Conservation (phyloP, 2,797 vertebrate genomes). For the Myioborus melanocephalus region DNA sequence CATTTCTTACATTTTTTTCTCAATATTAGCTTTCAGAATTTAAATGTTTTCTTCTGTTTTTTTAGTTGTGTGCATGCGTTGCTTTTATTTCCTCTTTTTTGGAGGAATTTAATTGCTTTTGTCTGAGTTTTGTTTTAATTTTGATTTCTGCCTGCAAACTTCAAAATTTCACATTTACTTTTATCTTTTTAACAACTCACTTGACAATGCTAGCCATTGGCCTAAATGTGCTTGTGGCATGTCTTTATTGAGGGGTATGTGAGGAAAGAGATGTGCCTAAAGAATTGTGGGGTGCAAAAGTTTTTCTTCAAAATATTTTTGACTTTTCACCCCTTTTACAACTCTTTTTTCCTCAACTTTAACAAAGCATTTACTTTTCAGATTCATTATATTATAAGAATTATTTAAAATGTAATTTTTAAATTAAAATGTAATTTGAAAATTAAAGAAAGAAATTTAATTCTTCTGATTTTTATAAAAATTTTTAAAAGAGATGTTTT, state of each 20-base stretch:
- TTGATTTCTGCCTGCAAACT: background rate
- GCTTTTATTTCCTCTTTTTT: background rate
- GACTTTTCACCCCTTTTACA: background rate
- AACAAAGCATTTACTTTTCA: background rate
- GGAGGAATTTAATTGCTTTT: background rate
- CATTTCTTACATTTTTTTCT: background rate
- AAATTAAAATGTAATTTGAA: background rate
- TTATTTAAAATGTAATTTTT: background rate
- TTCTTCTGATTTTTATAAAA: background rate
- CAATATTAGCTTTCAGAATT: background rate
- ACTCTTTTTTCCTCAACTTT: background rate
- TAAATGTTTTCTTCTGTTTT: background rate
- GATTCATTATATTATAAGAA: background rate
- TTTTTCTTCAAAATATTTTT: background rate
- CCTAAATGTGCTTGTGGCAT: background rate
- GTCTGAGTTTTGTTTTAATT: background rate
- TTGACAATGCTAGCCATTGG: background rate
- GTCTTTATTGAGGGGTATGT: background rate
- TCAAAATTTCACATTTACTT: background rate
- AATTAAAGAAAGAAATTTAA: background rate
- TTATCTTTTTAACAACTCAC: background rate
- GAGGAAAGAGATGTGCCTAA: background rate
- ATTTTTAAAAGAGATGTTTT: background rate
- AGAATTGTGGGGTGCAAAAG: background rate
- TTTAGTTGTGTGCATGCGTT: background rate